Base-by-base conservation (phyloP, 2,113 vertebrate genomes). In the Podocnemis expansa region DNA sequence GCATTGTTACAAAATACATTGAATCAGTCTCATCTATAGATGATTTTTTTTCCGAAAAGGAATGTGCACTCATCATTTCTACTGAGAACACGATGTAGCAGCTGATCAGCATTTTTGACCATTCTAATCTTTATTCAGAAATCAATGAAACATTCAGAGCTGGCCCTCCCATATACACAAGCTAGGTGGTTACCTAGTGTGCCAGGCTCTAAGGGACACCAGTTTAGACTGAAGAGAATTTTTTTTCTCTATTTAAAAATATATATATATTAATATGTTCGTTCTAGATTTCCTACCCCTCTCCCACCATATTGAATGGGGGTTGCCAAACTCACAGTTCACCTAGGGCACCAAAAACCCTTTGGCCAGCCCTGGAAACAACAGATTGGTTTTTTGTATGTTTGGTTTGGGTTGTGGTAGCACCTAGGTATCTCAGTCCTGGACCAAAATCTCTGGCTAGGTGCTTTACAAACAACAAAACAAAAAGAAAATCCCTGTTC, bases 401-500 rank as follows among this genome's bases (percentile, higher is more conserved):
- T 7, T 8, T 45, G 12, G 45, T 7, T 8, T 76, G 25, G 43
- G 41, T 76, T 25, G 41, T 52, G 10, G 41, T 45, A 58, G 2
- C 58, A 78, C 49, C 2, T 54, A 88, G 67, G 34, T 63, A 2
- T 17, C 89, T 43, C 78, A 0, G 2, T 83, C 45, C 2, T 0
- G 0, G 82, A 54, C 10, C 5, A 67, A 89, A 43, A 54, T 78
- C 58, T 21, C 3, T 51, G 84, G 41, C 58, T 86, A 91, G 93
- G 88, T 51, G 27, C 79, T 2, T 41, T 5, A 11, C 24, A 83
- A 87, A 89, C 24, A 47, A 76, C 51, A 1, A 1, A 10, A 75
- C 38, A 12, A 75, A 58, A 89, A 85, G 90, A 91, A 51, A 38
- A 73, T 80, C 89, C 51, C 63, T 67, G 90, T 87, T 96, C 93